Base-by-base conservation (phyloP, 1,140 invertebrate genomes). In the Globodera rostochiensis region DNA sequence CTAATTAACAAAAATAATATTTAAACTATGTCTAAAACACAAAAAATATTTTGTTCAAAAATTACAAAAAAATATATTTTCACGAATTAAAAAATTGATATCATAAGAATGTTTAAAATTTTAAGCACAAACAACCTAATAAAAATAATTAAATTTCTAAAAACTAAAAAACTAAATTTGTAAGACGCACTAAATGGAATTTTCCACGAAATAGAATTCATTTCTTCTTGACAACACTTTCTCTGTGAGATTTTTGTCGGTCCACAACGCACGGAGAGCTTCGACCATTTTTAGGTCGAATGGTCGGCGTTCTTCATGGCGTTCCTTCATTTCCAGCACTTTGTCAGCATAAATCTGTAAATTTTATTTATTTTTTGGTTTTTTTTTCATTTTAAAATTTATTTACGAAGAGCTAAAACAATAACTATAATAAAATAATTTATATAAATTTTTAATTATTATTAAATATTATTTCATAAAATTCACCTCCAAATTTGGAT, bases 1-100 rank as follows among this genome's bases (percentile, higher is more conserved):
- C 91, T 91, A 25, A 36, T 36, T 36, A 36, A 36, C n/a, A 36
- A 36, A 36, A 36, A 36, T 36, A 36, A 36, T 36, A 36, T 36
- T 36, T 36, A 1, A 36, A 36, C 36, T 1, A 36, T 36, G 36
- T 1, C 36, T 36, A 36, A 46, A 77, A 57, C 7, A 7, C 0
- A 13, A 53, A 19, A 93, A 89, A 93, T 93, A 90, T 90, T 96
- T 95, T 36, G 25, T 92, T 95, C 93, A 78, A 46, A 47, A 69
- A 49, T 19, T 36, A 25, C 19, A 78, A 78, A 46, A 47, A 64
- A 77, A 60, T n/a, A 64, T 64, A n/a, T n/a, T 66, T 66, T 66
- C 60, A 15, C 3, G 36, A 1, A 36, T 36, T 36, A 3, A 36
- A 0, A 36, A 36, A 36, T 36, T 36, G 36, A 36, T 36, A 36